Conservation (phyloP, 2,113 vertebrate genomes). For the Cottus gobio region DNA sequence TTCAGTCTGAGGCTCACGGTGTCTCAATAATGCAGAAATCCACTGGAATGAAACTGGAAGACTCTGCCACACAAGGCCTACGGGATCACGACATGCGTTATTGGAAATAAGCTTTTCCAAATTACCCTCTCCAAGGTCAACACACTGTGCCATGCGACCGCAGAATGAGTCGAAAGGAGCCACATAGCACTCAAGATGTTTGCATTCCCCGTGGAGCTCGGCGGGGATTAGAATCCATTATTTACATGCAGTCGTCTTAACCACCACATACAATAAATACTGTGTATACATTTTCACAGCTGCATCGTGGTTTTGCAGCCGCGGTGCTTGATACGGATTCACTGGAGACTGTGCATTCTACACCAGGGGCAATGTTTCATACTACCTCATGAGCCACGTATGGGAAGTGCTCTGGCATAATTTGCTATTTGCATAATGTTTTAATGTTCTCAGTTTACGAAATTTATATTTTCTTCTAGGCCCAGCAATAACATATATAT, state of each 20-base stretch:
- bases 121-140: slow-evolving; percentile 55
- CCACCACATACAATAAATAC: slow-evolving; percentile 57
- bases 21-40: slow-evolving; percentile 55
- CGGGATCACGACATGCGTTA: slow-evolving; percentile 58
- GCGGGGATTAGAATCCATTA: slow-evolving; percentile 56
- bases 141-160: slow-evolving; percentile 27
- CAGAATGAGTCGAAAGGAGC: slow-evolving; percentile 64
- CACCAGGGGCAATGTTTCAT: slow-evolving; percentile 19
- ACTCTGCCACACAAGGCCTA: slow-evolving; percentile 22
- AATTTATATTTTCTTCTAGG: slow-evolving; percentile 12
- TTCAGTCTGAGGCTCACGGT: slow-evolving; percentile 8
- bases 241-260: slow-evolving; percentile 51
- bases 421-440: slow-evolving; percentile 35
- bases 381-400: not conserved
- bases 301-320: slow-evolving; percentile 6
- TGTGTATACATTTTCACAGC: slow-evolving; percentile 19
- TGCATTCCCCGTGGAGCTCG: slow-evolving; percentile 29
- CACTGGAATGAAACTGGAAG: slow-evolving; percentile 16
- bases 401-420: slow-evolving; percentile 9
- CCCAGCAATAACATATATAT: not conserved
- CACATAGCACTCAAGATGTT: slow-evolving; percentile 30
- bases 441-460: slow-evolving; percentile 23
- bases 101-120: slow-evolving; percentile 40
- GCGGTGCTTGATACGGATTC: slow-evolving; percentile 14
- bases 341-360: slow-evolving; percentile 35